Conservation (phyloP, 2,113 vertebrate species). For the Osmerus mordax region DNA sequence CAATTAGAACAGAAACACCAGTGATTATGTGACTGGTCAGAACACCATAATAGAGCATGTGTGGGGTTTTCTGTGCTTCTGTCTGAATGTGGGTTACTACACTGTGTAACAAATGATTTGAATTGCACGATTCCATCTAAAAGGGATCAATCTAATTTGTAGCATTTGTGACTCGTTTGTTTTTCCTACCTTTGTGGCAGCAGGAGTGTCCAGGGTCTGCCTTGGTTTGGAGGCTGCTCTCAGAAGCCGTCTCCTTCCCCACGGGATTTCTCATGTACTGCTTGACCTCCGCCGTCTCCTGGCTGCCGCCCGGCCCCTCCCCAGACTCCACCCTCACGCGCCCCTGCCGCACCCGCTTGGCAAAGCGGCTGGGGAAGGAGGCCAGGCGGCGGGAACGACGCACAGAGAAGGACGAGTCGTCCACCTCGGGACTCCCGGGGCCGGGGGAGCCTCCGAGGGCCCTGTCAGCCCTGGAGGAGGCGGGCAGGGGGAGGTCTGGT, state of each 20-base stretch:
- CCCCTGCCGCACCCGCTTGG: conserved; percentile 67
- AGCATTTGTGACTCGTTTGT: no score
- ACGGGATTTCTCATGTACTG: conserved; percentile 41
- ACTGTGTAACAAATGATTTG: no score
- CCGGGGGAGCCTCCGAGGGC: conserved; percentile 13
- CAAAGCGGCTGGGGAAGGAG: conserved; percentile 74
- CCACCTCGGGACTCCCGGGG: conserved; percentile 55
- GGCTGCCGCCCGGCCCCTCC: conserved; percentile 36
- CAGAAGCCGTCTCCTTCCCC: conserved; percentile 27
- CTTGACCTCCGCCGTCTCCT: conserved; percentile 45
- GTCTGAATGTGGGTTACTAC: neutral
- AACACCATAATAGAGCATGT: conserved; percentile 7
- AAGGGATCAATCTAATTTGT: neutral
- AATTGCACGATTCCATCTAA: no score
- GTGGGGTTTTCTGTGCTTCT: neutral
- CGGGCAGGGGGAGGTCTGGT: conserved; percentile 57
- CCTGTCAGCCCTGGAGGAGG: conserved; percentile 36
- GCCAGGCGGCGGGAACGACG: conserved; percentile 89
- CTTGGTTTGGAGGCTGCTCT: neutral
- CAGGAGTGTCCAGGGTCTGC: conserved; percentile 38
- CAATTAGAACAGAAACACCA: conserved; percentile 45
- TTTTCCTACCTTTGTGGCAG: conserved; percentile 61
- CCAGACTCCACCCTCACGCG: conserved; percentile 24
- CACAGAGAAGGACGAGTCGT: conserved; percentile 69
- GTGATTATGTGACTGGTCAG: conserved; percentile 8